Percentiles rank a stretch among this genome's conserved stretches.
phyloP scores from a whole-genome alignment of 2,113 vertebrate species.

The Trogon melanurus region DNA sequence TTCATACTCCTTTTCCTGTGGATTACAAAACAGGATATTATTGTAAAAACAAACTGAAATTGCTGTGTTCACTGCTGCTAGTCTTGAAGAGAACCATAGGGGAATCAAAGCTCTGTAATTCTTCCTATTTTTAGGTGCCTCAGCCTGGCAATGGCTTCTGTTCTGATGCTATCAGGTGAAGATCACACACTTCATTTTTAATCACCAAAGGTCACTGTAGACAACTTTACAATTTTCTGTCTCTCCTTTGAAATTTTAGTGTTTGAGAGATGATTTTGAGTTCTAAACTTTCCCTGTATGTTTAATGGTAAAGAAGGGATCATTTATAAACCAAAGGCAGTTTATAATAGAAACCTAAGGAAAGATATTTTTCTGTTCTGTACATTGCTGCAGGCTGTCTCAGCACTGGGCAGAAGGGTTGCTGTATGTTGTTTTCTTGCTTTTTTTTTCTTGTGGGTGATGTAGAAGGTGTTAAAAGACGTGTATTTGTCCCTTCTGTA shows the following conservation, averaged over 20 bases:
- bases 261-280: not conserved
- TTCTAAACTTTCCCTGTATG: not conserved
- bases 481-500: not conserved
- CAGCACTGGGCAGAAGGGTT: not conserved
- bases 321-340: not conserved
- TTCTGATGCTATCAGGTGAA: constrained; percentile 23
- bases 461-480: constrained; percentile 1
- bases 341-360: not conserved
- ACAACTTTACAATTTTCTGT: not conserved
- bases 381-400: not conserved
- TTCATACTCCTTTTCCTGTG: constrained; percentile 68
- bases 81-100: constrained; percentile 11
- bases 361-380: not conserved
- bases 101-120: constrained; percentile 12
- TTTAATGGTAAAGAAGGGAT: not conserved
- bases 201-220: not conserved
- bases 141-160: not conserved
- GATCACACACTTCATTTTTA: constrained; percentile 12
- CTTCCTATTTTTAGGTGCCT: not conserved
- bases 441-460: not conserved
- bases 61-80: constrained; percentile 22
- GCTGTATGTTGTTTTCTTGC: not conserved
- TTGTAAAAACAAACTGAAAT: constrained; percentile 62
- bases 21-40: constrained; percentile 70
- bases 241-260: constrained; percentile 1